Conservation (phyloP, 2,113 vertebrate genomes). For the Apodemus speciosus region DNA sequence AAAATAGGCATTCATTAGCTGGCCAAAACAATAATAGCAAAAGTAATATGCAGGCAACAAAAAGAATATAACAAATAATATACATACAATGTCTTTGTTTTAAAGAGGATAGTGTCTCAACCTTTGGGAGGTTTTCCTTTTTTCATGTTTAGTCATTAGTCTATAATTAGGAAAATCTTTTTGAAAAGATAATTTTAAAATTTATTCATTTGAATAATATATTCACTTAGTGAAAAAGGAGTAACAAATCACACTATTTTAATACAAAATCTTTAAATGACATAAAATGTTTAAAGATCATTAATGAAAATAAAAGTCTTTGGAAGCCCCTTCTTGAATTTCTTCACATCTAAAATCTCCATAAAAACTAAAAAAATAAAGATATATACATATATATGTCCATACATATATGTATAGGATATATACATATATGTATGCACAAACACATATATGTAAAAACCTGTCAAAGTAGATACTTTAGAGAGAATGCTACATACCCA, state of each 20-base stretch:
- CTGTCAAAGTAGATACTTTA: slow-evolving; percentile 29
- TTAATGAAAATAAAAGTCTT: slow-evolving; percentile 9
- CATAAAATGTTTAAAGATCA: not conserved
- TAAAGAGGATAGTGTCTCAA: not conserved
- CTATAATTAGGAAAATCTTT: not conserved
- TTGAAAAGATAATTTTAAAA: not conserved
- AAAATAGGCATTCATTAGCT: not conserved
- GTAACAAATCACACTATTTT: slow-evolving; percentile 20
- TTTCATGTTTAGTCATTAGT: not conserved
- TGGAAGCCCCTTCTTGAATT: slow-evolving; percentile 50
- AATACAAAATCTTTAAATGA: not conserved
- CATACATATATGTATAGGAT: no score
- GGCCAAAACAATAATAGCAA: not conserved
- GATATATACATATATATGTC: not conserved
- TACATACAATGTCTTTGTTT: not conserved
- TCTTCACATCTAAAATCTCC: slow-evolving; percentile 15
- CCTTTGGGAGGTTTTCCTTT: not conserved
- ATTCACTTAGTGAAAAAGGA: not conserved
- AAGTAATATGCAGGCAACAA: not conserved
- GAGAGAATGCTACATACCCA: not conserved
- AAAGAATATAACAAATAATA: not conserved
- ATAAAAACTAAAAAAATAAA: slow-evolving; percentile 57
- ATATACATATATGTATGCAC: no score
- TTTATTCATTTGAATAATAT: not conserved
- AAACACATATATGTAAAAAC: not conserved